phyloP scores from a whole-genome alignment of 2,113 vertebrate species.

The Cyprinodon tularosa region DNA sequence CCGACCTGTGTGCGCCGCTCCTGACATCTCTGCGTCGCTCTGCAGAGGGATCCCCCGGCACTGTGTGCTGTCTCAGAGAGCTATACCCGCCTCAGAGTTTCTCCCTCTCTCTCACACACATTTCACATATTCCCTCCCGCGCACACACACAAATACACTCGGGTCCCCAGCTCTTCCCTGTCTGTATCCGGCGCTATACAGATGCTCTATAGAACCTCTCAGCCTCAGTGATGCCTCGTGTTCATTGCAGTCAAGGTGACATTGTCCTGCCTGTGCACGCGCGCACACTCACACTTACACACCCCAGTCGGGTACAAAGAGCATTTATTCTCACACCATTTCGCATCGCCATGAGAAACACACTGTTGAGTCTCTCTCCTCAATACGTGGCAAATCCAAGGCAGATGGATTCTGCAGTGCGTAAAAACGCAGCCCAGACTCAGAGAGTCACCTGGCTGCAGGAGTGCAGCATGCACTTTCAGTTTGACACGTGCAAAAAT shows the following conservation, averaged over 20 bases:
- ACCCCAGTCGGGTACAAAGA: conserved; percentile 19
- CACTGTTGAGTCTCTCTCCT: conserved; percentile 51
- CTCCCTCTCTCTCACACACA: conserved; percentile 54
- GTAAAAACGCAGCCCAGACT: conserved; percentile 17
- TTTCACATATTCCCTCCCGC: conserved; percentile 58
- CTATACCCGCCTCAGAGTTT: conserved; percentile 61
- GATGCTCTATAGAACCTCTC: conserved; percentile 67
- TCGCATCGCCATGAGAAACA: conserved; percentile 68
- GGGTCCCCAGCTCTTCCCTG: conserved; percentile 34
- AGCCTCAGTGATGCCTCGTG: conserved; percentile 42
- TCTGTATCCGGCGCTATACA: conserved; percentile 63
- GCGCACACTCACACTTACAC: background rate
- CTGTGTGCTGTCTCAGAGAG: conserved; percentile 67
- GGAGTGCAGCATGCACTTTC: conserved; percentile 4
- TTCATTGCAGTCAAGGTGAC: conserved; percentile 79
- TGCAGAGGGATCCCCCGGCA: conserved; percentile 68
- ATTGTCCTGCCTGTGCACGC: conserved; percentile 56
- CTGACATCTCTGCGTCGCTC: conserved; percentile 73
- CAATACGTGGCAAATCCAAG: conserved; percentile 62
- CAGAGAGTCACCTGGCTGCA: conserved; percentile 17
- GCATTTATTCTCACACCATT: conserved; percentile 64
- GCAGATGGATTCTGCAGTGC: conserved; percentile 62
- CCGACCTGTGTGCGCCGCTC: conserved; percentile 70
- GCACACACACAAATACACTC: conserved; percentile 49
- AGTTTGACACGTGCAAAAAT: conserved; percentile 27